Base-by-base conservation (phyloP, 2,888 invertebrate genomes). In the Platerodrilus igneus region DNA sequence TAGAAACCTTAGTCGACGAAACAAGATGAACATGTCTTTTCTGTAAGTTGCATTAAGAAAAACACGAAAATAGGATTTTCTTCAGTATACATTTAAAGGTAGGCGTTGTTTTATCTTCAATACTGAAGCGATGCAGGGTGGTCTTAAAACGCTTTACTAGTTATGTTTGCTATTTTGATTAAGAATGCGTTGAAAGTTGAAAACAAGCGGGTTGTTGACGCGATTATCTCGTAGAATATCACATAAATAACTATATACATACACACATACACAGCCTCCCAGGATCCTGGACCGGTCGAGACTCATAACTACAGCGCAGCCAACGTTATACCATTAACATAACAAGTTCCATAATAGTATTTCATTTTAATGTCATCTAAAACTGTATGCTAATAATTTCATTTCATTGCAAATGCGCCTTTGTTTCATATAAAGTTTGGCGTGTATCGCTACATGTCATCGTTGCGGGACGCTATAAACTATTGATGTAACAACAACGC, bases 291-390 rank as follows among this genome's bases (percentile, higher is more conserved):
- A 59, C 59, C 55, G 58, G 60, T 62, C 48, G 41, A 37, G 43
- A 25, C 57, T 60, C 60, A 60, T 58, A 60, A 60, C 58, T 43
- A 56, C 51, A 50, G 51, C 45, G 51, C 34, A 10, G 34, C 15
- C 33, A n/a, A n/a, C n/a, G n/a, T n/a, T n/a, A 33, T 33, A 40
- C 40, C 50, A 68, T 68, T 68, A 67, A 58, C 68, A 68, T 68
- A 68, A 68, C 68, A 61, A 64, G 67, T 68, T 65, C 58, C 59
- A 62, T 61, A 59, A 57, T 60, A 57, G 55, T 67, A 67, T 67
- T 68, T 68, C 68, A 67, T 68, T 63, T 60, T 58, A 61, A 60
- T 64, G 66, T 66, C 66, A 67, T 67, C 67, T 67, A 66, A 66
- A 66, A 65, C 60, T 60, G 58, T 66, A 67, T 66, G 67, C 64